Base-by-base conservation (phyloP, 2,888 invertebrate genomes). In the Rotaria sp. region DNA sequence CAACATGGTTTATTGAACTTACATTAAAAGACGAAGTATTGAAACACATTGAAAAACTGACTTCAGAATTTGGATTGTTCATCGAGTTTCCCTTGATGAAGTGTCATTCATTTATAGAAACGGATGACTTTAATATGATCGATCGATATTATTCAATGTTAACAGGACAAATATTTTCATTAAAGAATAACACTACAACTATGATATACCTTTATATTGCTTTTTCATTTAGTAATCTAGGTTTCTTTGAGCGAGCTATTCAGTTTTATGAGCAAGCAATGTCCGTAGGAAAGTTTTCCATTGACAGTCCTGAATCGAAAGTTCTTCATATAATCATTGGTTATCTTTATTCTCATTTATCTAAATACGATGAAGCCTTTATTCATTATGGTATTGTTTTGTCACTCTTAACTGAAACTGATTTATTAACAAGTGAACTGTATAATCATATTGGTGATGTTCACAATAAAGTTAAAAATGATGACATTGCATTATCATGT, bases 1-100 rank as follows among this genome's bases (percentile, higher is more conserved):
- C 50, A 21, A 52, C 50, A 21, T 52, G 50, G 48, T 11, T 48
- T 48, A 48, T 48, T 48, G 11, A 48, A 48, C 48, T 48, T 48
- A 48, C 11, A 13, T 48, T 48, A 48, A 48, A 4, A 11, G 11
- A 52, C 21, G 50, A 57, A 57, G 30, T 13, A n/a, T 0, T 0
- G 1, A 4, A 57, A 57, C 57, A 57, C 0, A n/a, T 57, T 0
- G 13, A 57, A n/a, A 10, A 57, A 13, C 11, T 57, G 13, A 13
- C n/a, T 8, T n/a, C 11, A 11, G 2, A n/a, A 8, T 30, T 57
- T 57, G 11, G 13, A 57, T 0, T 4, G 2, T 13, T 1, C 2
- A n/a, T 30, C 13, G 2, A 7, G 7, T 8, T 13, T 57, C 26
- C 10, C 10, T 2, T 1, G 1, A 57, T 1, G 8, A 0, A 13